Evolutionary conservation across 2,113 vertebrate genomes (phyloP).

Genomic region (Agelaius tricolor): DNA sequence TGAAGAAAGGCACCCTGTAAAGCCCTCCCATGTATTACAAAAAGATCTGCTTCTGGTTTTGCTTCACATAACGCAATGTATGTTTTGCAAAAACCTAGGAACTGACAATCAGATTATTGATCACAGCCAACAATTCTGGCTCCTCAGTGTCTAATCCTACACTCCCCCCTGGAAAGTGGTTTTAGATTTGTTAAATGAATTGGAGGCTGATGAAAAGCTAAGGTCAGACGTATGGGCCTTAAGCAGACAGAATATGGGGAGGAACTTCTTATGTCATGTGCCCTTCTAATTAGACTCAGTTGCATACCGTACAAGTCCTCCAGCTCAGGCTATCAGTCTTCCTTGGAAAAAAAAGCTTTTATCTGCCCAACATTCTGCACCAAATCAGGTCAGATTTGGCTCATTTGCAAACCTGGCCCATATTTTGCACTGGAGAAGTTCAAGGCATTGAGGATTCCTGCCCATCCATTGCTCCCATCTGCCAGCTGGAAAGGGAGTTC

Average conservation of each 20-base stretch:
- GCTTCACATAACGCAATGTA: neutral
- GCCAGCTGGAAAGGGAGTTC: neutral
- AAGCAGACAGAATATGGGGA: neutral
- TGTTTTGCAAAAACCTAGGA: constrained; percentile 21
- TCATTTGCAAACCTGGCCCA: neutral
- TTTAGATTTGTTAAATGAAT: constrained; percentile 36
- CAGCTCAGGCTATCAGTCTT: neutral
- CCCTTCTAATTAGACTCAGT: constrained; percentile 1
- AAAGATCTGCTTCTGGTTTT: constrained; percentile 60
- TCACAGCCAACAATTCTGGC: constrained; percentile 43
- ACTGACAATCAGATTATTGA: constrained; percentile 62
- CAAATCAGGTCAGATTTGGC: neutral
- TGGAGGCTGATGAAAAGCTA: constrained; percentile 26
- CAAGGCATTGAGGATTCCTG: neutral
- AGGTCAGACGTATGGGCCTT: neutral
- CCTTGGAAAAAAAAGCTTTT: neutral
- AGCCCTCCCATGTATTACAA: constrained; percentile 58
- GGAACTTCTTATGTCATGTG: neutral
- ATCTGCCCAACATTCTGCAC: neutral
- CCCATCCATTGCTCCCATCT: neutral
- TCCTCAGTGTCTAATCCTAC: constrained; percentile 54
- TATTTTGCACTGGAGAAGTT: neutral
- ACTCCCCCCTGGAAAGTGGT: neutral
- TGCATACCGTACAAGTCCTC: neutral
- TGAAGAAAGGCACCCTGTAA: constrained; percentile 47